A percentile compares a stretch with the other conserved stretches of the same genome.
Evolutionary conservation across 2,113 vertebrate species (phyloP).

Genomic region (Phylloscopus trochiloides): DNA sequence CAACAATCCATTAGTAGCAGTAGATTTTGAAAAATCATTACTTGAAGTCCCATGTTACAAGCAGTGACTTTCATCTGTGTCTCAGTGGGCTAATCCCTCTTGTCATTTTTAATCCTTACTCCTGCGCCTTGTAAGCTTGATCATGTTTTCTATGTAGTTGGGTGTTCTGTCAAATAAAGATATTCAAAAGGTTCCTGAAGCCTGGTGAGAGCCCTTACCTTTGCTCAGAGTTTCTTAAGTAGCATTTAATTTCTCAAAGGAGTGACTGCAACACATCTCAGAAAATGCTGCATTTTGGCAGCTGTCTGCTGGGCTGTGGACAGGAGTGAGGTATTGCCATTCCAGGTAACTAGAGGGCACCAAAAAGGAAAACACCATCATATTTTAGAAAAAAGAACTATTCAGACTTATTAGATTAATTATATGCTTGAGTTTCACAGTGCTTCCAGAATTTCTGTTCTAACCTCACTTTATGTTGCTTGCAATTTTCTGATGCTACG

Average conservation of each 20-base stretch:
- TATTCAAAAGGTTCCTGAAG: not conserved
- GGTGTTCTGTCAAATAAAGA: not conserved
- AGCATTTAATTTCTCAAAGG: not conserved
- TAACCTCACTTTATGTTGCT: not conserved
- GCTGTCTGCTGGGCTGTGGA: not conserved
- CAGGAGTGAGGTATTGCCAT: not conserved
- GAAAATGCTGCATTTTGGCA: not conserved
- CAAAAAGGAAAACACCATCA: not conserved
- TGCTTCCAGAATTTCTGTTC: not conserved
- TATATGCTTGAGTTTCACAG: not conserved
- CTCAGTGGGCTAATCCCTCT: conserved; percentile 20
- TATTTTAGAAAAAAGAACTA: not conserved
- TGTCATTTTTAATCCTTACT: conserved; percentile 22
- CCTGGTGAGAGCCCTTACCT: not conserved
- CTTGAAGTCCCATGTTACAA: not conserved
- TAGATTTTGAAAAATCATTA: conserved; percentile 26
- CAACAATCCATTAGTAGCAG: not conserved
- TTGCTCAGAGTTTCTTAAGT: not conserved
- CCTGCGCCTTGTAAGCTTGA: not conserved
- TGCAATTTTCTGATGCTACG: not conserved
- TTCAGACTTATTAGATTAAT: not conserved
- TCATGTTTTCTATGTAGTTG: not conserved
- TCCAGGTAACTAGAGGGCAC: not conserved
- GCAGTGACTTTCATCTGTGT: conserved; percentile 18
- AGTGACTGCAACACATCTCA: not conserved